phyloP scores from a whole-genome alignment of 1,140 invertebrate genomes.

The Grapholita molesta region DNA sequence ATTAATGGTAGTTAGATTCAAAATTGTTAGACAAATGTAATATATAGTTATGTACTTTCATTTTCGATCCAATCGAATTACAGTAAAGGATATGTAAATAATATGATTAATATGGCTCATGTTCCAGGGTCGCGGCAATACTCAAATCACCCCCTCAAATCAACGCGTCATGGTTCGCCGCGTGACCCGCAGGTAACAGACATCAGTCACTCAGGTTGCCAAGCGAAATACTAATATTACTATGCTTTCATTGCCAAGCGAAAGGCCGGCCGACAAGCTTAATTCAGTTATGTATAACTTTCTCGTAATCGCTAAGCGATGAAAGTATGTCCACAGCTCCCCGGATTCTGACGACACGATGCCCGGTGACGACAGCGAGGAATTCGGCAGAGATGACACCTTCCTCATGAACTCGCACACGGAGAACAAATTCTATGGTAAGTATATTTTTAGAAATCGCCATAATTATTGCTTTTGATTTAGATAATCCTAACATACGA shows the following conservation, averaged over 20 bases:
- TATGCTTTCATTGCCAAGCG: conserved; percentile 37
- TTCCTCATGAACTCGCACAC: conserved; percentile 90
- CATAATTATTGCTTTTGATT: no score
- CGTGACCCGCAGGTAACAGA: conserved; percentile 82
- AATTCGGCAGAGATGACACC: conserved; percentile 88
- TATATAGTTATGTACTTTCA: no score
- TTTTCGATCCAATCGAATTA: no score
- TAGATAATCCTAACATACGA: no score
- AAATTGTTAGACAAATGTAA: no score
- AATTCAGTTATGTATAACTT: conserved; percentile 3
- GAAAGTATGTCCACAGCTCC: conserved; percentile 79
- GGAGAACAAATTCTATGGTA: conserved; percentile 93
- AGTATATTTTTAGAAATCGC: conserved; percentile 26
- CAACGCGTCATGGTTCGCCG: conserved; percentile 82
- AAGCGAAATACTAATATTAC: not conserved
- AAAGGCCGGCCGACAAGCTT: conserved; percentile 48
- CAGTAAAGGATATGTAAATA: no score
- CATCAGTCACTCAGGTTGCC: conserved; percentile 25
- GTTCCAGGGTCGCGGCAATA: conserved; percentile 38
- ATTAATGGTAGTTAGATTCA: no score
- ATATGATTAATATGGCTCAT: not conserved
- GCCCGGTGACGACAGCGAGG: conserved; percentile 87
- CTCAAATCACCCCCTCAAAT: conserved; percentile 50
- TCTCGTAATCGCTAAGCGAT: conserved; percentile 33
- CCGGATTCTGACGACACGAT: conserved; percentile 91